Evolutionary conservation across 2,888 invertebrate species (phyloP).

Genomic region (Synergus japonicus): DNA sequence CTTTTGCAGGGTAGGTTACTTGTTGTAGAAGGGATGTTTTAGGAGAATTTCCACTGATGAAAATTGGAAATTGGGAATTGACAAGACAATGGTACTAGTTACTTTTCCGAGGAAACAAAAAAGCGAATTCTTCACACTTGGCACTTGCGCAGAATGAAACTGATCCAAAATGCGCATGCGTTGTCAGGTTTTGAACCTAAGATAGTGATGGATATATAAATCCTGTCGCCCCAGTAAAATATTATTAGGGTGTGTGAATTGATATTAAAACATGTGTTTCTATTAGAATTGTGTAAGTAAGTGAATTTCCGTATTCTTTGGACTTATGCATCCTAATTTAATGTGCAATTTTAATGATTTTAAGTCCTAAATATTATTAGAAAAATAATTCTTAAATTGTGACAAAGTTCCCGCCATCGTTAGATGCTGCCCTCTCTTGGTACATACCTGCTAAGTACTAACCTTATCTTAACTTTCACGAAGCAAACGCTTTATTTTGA

Average conservation of each 20-base stretch:
- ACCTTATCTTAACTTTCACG: constrained; percentile 31
- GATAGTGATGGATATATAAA: not conserved
- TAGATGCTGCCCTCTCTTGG: not conserved
- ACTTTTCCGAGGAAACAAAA: not conserved
- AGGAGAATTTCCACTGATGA: not conserved
- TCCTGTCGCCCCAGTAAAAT: not conserved
- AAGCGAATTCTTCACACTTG: not conserved
- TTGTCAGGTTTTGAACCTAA: not conserved
- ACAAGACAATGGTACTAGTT: not conserved
- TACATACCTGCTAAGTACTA: not conserved
- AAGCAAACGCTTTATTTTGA: constrained; percentile 18
- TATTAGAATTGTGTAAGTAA: no score
- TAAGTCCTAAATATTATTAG: not conserved
- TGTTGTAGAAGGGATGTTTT: not conserved
- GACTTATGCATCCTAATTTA: no score
- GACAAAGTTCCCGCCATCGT: not conserved
- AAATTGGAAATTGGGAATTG: not conserved
- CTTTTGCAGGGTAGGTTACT: not conserved
- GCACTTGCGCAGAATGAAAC: not conserved
- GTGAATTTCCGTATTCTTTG: no score
- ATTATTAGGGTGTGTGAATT: no score
- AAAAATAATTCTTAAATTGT: not conserved
- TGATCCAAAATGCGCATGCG: not conserved
- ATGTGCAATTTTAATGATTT: not conserved
- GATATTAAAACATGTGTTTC: no score